Conservation (phyloP, 2,888 invertebrate species). For the Tridacna crocea region DNA sequence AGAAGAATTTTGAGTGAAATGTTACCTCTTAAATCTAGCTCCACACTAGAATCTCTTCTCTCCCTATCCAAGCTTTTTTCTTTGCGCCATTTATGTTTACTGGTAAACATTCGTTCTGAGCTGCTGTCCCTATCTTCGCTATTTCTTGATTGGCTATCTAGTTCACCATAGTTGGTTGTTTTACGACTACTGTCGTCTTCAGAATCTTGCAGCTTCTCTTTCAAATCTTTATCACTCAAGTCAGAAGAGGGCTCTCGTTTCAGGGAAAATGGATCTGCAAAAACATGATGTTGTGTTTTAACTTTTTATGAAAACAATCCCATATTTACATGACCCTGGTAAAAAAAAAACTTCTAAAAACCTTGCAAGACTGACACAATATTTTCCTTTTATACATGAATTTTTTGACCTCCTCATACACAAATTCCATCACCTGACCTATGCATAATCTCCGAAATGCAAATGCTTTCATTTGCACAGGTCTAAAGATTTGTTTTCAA, state of each 20-base stretch:
- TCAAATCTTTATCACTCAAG: slow-evolving; percentile 13
- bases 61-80: slow-evolving; percentile 13
- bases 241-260: slow-evolving; percentile 2
- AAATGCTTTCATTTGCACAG: no score
- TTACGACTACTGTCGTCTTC: slow-evolving; percentile 15
- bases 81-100: slow-evolving; percentile 1
- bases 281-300: no score
- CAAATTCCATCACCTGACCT: background rate
- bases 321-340: no score
- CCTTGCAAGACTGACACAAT: background rate
- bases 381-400: no score
- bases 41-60: slow-evolving; percentile 6
- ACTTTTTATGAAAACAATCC: no score
- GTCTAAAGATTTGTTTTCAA: no score
- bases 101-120: slow-evolving; percentile 3
- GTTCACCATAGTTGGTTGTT: slow-evolving; percentile 13
- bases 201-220: slow-evolving; percentile 21
- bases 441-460: background rate
- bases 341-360: background rate
- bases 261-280: background rate
- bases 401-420: no score
- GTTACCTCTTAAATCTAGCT: background rate
- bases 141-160: slow-evolving; percentile 19
- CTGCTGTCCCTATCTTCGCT: slow-evolving; percentile 26
- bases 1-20: background rate